Percentiles rank a stretch among this genome's conserved stretches.
Conservation (phyloP, 2,888 invertebrate species). For the Chrysotoxum bicinctum region DNA sequence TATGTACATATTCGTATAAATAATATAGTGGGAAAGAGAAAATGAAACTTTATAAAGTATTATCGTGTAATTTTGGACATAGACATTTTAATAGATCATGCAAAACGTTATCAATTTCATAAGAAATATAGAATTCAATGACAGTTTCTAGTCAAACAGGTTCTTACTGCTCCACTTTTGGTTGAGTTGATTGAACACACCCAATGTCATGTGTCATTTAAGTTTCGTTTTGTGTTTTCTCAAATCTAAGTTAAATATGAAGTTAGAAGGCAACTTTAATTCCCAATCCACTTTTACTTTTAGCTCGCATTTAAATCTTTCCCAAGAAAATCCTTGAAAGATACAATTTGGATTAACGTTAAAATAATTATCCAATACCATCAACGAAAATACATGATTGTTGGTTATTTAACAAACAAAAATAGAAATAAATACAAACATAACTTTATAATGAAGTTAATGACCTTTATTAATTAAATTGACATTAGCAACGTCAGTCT, state of each 20-base stretch:
- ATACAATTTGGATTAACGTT: background rate
- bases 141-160: slow-evolving; percentile 15
- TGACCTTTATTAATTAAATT: slow-evolving; percentile 56
- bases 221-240: slow-evolving; percentile 1
- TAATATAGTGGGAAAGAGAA: background rate
- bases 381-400: background rate
- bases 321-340: background rate
- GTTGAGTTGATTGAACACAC: slow-evolving; percentile 2
- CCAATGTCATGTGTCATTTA: slow-evolving; percentile 34
- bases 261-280: slow-evolving; percentile 23
- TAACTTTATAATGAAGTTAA: slow-evolving; percentile 31
- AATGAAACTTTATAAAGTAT: no score
- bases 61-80: background rate
- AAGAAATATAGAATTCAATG: slow-evolving; percentile 20
- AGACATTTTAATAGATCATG: background rate
- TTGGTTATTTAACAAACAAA: background rate
- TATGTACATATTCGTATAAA: background rate
- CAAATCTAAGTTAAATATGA: background rate
- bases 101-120: background rate
- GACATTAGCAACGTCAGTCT: background rate
- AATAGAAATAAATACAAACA: background rate
- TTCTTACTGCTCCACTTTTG: slow-evolving; percentile 28
- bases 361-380: background rate
- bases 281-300: background rate
- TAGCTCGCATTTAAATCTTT: background rate